These are phyloP conservation scores for Mastacembelus armatus DNA, from an alignment of 2,797 vertebrate genomes.

Conservation along the genomic window DNA sequence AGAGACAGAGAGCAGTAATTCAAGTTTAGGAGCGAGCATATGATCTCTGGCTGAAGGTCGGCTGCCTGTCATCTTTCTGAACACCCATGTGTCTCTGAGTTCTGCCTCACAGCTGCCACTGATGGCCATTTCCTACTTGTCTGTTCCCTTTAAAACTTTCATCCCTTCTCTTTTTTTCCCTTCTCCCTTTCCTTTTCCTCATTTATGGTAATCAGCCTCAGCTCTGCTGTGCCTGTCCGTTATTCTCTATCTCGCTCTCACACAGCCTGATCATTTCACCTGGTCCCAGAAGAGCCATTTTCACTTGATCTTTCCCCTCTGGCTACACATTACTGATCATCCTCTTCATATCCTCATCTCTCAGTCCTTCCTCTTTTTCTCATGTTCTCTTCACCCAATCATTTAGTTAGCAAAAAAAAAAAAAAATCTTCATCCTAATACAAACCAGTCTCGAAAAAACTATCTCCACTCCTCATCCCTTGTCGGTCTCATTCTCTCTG, in stretches of 20 bases:
- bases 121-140: slow-evolving; percentile 2
- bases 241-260: slow-evolving; percentile 52
- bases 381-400: slow-evolving; percentile 6
- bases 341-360: slow-evolving; percentile 27
- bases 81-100: slow-evolving; percentile 40
- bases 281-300: slow-evolving; percentile 61
- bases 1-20: slow-evolving; percentile 52
- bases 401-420: slow-evolving; percentile 11
- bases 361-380: slow-evolving; percentile 9
- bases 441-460: slow-evolving; percentile 10
- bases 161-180: slow-evolving; percentile 1
- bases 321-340: slow-evolving; percentile 56
- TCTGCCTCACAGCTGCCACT: slow-evolving; percentile 35
- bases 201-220: slow-evolving; percentile 43
- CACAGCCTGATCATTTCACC: slow-evolving; percentile 61
- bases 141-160: slow-evolving; percentile 20
- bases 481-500: slow-evolving; percentile 23
- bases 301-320: slow-evolving; percentile 61
- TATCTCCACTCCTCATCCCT: slow-evolving; percentile 28
- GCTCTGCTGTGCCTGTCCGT: slow-evolving; percentile 38
- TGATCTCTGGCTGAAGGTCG: slow-evolving; percentile 60
- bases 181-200: background rate
- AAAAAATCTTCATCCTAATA: slow-evolving; percentile 51
- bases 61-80: slow-evolving; percentile 44
- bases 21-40: slow-evolving; percentile 36